phyloP scores from a whole-genome alignment of 1,140 invertebrate species.

The Anastrepha obliqua region DNA sequence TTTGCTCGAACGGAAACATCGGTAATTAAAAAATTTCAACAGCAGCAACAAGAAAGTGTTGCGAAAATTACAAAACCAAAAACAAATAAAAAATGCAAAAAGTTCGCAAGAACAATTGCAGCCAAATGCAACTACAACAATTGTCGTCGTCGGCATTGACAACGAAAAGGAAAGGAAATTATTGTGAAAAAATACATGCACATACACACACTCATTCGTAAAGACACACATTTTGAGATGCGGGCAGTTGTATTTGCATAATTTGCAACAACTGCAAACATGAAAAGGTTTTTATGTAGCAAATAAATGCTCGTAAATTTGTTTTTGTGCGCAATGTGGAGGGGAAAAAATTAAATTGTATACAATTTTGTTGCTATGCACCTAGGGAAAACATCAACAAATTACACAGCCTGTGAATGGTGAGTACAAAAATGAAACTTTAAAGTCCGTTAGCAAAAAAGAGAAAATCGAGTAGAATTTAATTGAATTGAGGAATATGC shows the following conservation, averaged over 20 bases:
- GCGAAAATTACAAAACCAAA: not conserved
- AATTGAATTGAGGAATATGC: no score
- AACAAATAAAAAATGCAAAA: not conserved
- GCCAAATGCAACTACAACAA: not conserved
- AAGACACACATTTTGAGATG: not conserved
- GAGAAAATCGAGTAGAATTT: no score
- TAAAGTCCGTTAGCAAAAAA: not conserved
- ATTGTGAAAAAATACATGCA: not conserved
- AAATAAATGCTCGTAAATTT: slow-evolving; percentile 36
- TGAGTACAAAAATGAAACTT: not conserved
- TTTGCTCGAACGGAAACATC: not conserved
- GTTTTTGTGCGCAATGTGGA: not conserved
- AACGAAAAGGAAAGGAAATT: slow-evolving; percentile 44
- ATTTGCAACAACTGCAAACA: slow-evolving; percentile 38
- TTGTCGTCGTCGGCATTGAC: not conserved
- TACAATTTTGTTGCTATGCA: not conserved
- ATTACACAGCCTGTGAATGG: not conserved
- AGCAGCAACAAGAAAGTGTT: slow-evolving; percentile 9
- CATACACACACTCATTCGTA: not conserved
- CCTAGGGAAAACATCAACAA: not conserved
- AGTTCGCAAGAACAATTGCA: not conserved
- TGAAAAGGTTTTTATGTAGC: slow-evolving; percentile 4
- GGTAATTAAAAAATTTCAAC: slow-evolving; percentile 43
- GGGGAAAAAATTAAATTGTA: not conserved
- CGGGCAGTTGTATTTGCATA: slow-evolving; percentile 11